Evolutionary conservation across 2,888 invertebrate genomes (phyloP), one percentile per base, ranked within the genome.

Genomic region (Orthosia gracilis): DNA sequence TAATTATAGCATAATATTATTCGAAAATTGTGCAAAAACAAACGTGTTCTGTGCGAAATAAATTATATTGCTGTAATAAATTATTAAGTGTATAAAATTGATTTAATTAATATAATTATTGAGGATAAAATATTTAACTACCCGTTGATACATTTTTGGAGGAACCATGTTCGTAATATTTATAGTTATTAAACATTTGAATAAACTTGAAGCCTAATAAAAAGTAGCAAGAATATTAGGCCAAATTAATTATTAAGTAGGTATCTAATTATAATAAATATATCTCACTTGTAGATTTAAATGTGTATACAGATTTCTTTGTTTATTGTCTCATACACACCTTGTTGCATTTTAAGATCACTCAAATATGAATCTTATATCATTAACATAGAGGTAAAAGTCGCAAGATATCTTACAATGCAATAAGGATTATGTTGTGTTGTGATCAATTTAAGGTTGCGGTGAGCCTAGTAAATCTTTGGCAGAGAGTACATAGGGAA

Each of bases 181-280:
- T n/a, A 62, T 21, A n/a, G 18, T 47, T 11, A 50, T 52, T 52
- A 63, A 52, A 69, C 40, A 68, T 59, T 63, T 64, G 55, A n/a
- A 59, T 49, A 57, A 3, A 23, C 7, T 76, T 21, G 58, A 55
- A 40, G 47, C 23, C 68, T 26, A 55, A 49, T 26, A 55, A 49
- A 62, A 61, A 45, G 0, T 50, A 59, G 80, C 80, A 80, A 81
- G 73, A 73, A 52, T 50, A 49, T 2, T 72, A 83, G 79, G 83
- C 72, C 67, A 26, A 52, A 63, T 52, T 49, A 26, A 50, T 50
- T 9, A 31, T 31, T n/a, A n/a, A n/a, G n/a, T n/a, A n/a, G n/a
- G n/a, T n/a, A n/a, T n/a, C n/a, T n/a, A n/a, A n/a, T n/a, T 26
- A 47, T 58, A 3, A 12, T 66, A 50, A 45, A 50, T 67, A 54